Evolutionary conservation across 2,888 invertebrate species (phyloP).

Genomic region (Embidobia sp.): DNA sequence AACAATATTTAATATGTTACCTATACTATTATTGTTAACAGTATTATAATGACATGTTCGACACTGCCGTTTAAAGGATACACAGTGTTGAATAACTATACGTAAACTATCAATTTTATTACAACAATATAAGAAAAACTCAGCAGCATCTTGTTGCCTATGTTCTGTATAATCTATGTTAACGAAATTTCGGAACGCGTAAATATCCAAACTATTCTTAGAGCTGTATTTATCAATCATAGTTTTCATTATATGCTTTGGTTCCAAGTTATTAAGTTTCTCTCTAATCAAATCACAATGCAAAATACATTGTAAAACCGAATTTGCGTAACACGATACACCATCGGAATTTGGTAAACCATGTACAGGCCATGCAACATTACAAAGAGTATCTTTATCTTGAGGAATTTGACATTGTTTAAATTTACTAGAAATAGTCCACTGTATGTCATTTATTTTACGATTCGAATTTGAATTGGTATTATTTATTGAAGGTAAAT

Average conservation of each 20-base stretch:
- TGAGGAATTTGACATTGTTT: not conserved
- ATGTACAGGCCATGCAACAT: not conserved
- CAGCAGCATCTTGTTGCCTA: no score
- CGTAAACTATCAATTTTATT: not conserved
- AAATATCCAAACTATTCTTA: not conserved
- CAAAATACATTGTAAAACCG: slow-evolving; percentile 3
- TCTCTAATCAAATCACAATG: slow-evolving; percentile 6
- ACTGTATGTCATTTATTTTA: no score
- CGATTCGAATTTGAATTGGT: not conserved
- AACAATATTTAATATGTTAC: not conserved
- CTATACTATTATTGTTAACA: not conserved
- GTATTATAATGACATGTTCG: not conserved
- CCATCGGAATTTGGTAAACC: slow-evolving; percentile 1
- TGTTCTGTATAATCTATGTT: not conserved
- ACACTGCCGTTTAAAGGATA: slow-evolving; percentile 4
- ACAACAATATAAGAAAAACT: not conserved
- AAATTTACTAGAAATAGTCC: no score
- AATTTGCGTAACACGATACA: slow-evolving; percentile 15
- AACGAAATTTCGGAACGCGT: not conserved
- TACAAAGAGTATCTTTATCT: not conserved
- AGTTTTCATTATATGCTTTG: not conserved
- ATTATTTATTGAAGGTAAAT: not conserved
- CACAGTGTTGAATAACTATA: not conserved
- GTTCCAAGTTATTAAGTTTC: not conserved
- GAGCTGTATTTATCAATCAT: not conserved